These are phyloP conservation scores for Chymomyza fuscimana DNA, from an alignment of 2,888 invertebrate genomes.

Conservation along the genomic window DNA sequence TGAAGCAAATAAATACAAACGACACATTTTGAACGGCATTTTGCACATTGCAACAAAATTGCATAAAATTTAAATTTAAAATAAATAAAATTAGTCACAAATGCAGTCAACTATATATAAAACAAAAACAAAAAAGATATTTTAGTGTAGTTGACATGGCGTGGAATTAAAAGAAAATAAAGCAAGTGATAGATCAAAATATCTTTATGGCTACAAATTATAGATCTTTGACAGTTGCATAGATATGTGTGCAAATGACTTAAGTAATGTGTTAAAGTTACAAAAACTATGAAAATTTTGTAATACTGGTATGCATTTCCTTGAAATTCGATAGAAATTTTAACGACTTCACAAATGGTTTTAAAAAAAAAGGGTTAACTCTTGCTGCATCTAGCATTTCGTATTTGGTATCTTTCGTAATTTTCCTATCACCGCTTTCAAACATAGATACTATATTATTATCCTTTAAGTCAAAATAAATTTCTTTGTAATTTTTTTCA, in stretches of 20 bases:
- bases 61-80: conserved; percentile 12
- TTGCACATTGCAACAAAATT: conserved; percentile 35
- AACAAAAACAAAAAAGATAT: background rate
- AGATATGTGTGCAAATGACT: background rate
- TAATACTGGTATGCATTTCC: too few species aligned
- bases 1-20: conserved; percentile 32
- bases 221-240: background rate
- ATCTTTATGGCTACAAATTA: background rate
- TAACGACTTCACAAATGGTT: too few species aligned
- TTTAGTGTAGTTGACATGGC: background rate
- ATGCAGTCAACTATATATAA: conserved; percentile 39
- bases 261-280: background rate
- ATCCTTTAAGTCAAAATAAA: too few species aligned
- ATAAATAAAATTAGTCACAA: conserved; percentile 62
- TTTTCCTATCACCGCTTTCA: too few species aligned
- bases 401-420: too few species aligned
- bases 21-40: conserved; percentile 19
- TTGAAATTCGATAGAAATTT: too few species aligned
- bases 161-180: background rate
- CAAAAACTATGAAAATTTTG: background rate
- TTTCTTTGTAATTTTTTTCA: too few species aligned
- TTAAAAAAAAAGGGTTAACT: too few species aligned
- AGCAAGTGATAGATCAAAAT: background rate
- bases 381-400: too few species aligned
- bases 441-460: too few species aligned